Evolutionary conservation across 1,140 invertebrate species (phyloP).

Genomic region (Adoxophyes honmai): DNA sequence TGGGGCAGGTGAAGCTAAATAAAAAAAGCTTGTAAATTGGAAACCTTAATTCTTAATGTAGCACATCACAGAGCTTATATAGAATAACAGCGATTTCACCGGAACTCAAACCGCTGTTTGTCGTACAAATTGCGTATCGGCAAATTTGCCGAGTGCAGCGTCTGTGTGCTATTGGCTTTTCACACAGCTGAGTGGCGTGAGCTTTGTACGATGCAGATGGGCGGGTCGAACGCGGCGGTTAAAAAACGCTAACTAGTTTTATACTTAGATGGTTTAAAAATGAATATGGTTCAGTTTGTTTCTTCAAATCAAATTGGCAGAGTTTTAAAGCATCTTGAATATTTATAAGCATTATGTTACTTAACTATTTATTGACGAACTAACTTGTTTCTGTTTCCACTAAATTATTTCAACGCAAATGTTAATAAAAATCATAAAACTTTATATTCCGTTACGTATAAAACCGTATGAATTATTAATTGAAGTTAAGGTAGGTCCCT

Average conservation of each 20-base stretch:
- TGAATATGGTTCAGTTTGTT: neutral
- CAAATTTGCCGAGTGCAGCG: conserved; percentile 47
- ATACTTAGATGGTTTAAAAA: no score
- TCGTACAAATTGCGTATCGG: conserved; percentile 54
- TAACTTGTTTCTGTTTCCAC: neutral
- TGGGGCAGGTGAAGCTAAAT: no score
- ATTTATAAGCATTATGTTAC: neutral
- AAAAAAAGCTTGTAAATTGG: no score
- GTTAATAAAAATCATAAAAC: conserved; percentile 11
- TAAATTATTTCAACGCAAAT: neutral
- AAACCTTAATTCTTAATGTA: conserved; percentile 4
- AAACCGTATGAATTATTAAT: neutral
- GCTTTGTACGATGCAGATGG: conserved; percentile 29
- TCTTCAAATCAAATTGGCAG: neutral
- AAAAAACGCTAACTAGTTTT: neutral
- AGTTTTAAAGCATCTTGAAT: neutral
- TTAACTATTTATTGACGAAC: conserved; percentile 2
- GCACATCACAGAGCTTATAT: conserved; percentile 2
- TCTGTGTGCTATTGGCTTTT: conserved; percentile 53
- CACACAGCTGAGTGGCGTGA: conserved; percentile 41
- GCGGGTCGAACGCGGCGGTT: conserved; percentile 22
- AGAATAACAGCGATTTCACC: conserved; percentile 9
- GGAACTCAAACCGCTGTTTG: conserved; percentile 8
- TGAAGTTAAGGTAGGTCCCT: conserved; percentile 10
- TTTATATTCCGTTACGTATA: neutral